phyloP scores from a whole-genome alignment of 2,888 invertebrate species.

The Mythimna loreyi region DNA sequence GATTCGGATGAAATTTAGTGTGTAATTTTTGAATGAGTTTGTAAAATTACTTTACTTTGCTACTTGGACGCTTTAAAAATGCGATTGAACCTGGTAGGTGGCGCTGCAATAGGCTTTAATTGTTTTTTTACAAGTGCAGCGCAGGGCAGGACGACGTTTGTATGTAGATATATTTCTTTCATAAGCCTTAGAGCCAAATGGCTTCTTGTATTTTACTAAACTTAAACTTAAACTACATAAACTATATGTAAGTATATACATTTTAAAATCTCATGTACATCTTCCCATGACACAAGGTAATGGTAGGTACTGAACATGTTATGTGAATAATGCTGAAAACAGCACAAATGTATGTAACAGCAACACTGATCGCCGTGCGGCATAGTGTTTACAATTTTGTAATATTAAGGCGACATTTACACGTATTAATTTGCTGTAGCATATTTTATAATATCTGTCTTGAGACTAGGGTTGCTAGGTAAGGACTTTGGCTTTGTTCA shows the following conservation, averaged over 20 bases:
- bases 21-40: too few species aligned
- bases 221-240: too few species aligned
- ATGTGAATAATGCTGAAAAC: conserved; percentile 9
- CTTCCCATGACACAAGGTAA: neutral
- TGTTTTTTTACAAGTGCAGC: too few species aligned
- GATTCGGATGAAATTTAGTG: too few species aligned
- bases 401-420: conserved; percentile 54
- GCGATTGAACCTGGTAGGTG: too few species aligned
- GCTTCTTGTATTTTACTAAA: too few species aligned
- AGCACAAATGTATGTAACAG: conserved; percentile 3
- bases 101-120: too few species aligned
- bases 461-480: conserved; percentile 43
- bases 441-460: conserved; percentile 29
- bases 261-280: neutral
- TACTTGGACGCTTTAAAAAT: too few species aligned
- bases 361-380: conserved; percentile 18
- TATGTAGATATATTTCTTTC: too few species aligned
- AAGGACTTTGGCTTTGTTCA: neutral
- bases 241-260: neutral
- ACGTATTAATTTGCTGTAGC: conserved; percentile 48
- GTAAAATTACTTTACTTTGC: too few species aligned
- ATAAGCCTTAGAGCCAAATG: too few species aligned
- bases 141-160: too few species aligned
- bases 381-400: conserved; percentile 47
- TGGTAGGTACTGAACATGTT: conserved; percentile 3